A percentile compares a stretch with the other conserved stretches of the same genome.
Evolutionary conservation across 2,797 vertebrate genomes (phyloP).

Genomic region (Gambusia yucatana): DNA sequence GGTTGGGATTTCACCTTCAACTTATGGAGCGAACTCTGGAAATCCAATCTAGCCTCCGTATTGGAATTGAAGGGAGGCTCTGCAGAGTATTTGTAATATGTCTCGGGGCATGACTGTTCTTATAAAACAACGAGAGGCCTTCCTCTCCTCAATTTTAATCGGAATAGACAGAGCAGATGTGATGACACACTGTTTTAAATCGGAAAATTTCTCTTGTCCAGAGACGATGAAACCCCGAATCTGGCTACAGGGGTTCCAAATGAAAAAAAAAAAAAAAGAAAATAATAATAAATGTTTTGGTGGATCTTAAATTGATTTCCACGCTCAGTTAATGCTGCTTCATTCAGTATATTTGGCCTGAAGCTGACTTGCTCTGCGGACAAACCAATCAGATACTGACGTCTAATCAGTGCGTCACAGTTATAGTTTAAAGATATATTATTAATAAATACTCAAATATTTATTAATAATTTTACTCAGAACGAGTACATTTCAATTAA

Average conservation of each 20-base stretch:
- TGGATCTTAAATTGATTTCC: neutral
- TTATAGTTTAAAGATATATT: neutral
- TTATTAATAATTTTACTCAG: neutral
- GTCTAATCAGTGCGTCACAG: neutral
- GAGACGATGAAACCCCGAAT: neutral
- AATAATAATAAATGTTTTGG: neutral
- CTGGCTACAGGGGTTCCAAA: neutral
- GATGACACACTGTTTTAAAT: slow-evolving; percentile 6
- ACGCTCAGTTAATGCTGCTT: neutral
- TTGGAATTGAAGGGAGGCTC: slow-evolving; percentile 20
- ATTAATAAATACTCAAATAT: too few species aligned
- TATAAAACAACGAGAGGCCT: slow-evolving; percentile 7
- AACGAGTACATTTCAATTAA: neutral
- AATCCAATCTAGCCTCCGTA: slow-evolving; percentile 31
- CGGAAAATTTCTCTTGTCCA: slow-evolving; percentile 1
- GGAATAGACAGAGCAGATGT: slow-evolving; percentile 21
- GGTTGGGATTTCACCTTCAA: slow-evolving; percentile 56
- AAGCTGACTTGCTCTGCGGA: neutral
- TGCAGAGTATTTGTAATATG: neutral
- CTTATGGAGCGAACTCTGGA: slow-evolving; percentile 6
- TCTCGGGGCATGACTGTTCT: neutral
- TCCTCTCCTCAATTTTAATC: slow-evolving; percentile 10
- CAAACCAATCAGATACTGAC: neutral
- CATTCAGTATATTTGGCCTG: neutral
- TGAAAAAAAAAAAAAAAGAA: neutral